Evolutionary conservation across 2,888 invertebrate species (phyloP), one percentile per base, ranked within the genome.

Genomic region (Hedychridium roseum): DNA sequence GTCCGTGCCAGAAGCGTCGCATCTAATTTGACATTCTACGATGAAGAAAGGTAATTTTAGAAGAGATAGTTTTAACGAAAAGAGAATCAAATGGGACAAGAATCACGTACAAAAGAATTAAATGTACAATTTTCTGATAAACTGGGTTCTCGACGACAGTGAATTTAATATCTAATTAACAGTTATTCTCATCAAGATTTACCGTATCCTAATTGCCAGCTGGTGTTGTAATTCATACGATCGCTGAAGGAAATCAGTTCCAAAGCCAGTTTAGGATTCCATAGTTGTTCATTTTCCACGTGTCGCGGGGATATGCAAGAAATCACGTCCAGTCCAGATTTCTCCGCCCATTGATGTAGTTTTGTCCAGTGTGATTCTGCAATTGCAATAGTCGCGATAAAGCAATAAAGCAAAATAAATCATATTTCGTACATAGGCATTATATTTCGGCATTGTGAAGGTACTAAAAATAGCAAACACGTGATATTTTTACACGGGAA

Each of bases 161-260:
- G 5, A 5, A 40, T 43, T 31, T 28, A 44, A 23, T 23, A 6
- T 23, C 9, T 23, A 5, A 23, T 6, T 23, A 6, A 23, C 9
- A 6, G 23, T 23, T 23, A 23, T 23, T 23, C 5, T 23, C 9
- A n/a, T n/a, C n/a, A n/a, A n/a, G n/a, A 23, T 43, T 80, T 76
- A 90, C 89, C 88, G 70, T 86, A 87, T 43, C 88, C 89, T 14
- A 90, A 75, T 75, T 91, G 89, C 90, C 90, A 92, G 57, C 83
- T 86, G 16, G 88, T 84, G 47, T 85, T 83, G 4, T 85, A 83
- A 26, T 85, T 84, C 48, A 86, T 83, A 65, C 84, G 82, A 50
- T 88, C 86, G 3, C 88, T 87, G 37, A 87, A 84, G 2, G 88
- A 85, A 36, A 94, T 80, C 11, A 92, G 83, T 21, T 85, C 82